Evolutionary conservation across 2,888 invertebrate species (phyloP), one percentile per base, ranked within the genome.

Genomic region (Drosophila infuscata): DNA sequence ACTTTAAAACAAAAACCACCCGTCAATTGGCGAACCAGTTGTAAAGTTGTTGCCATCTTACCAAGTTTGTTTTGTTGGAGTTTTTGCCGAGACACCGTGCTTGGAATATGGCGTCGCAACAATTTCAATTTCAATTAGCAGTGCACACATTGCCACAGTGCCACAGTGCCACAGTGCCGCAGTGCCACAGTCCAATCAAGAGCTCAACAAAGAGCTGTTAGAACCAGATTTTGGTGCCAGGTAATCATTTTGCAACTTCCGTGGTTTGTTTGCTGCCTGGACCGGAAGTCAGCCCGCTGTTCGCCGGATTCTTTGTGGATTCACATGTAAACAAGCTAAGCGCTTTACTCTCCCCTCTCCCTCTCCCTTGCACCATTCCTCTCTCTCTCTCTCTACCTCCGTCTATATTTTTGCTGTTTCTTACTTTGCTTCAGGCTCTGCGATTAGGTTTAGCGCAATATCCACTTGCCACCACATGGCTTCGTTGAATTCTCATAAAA

Each of bases 61-160:
- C 51, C 53, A 79, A 76, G 62, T 79, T 76, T 57, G 52, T 58
- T 66, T 48, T 29, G 25, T 35, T 30, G 15, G 29, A 57, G 25
- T 62, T 73, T 67, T 20, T 32, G 32, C 36, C 52, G 74, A 67
- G 61, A 60, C 15, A 25, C 12, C 15, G 33, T 33, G 25, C 51
- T 43, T 38, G 25, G 46, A 41, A 59, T 59, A 64, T 70, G 61
- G 58, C 48, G 74, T 67, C 69, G 67, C 61, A 81, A 67, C 69
- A 70, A 68, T 67, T 79, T 70, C 65, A 65, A 78, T 78, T 80
- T 75, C 76, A 82, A 71, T 71, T 79, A 70, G 61, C 59, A 74
- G 51, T 43, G 43, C 33, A 38, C 46, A 38, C 59, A 56, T 49
- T 46, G 46, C 15, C 12, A 20, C 20, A 25, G 20, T 25, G 20